Conservation (phyloP, 2,888 invertebrate species). For the Abrostola tripartita region DNA sequence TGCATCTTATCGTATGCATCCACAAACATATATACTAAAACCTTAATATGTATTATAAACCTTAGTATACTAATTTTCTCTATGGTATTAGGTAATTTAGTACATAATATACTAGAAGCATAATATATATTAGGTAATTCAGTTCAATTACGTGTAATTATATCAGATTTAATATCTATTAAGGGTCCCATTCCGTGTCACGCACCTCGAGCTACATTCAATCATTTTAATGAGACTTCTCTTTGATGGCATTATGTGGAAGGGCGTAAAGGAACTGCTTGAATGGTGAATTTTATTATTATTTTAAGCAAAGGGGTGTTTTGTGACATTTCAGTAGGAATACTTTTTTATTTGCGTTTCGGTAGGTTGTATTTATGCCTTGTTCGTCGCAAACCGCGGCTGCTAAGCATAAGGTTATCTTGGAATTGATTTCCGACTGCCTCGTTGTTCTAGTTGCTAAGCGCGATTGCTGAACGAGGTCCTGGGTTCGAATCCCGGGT, state of each 20-base stretch:
- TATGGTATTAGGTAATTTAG: too few species aligned
- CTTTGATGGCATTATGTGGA: conserved; percentile 23
- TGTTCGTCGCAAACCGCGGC: too few species aligned
- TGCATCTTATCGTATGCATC: too few species aligned
- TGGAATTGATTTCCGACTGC: too few species aligned
- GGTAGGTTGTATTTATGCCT: neutral
- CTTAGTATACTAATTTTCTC: too few species aligned
- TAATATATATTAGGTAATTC: conserved; percentile 27
- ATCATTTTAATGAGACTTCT: conserved; percentile 42
- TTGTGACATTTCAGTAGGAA: neutral
- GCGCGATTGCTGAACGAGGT: too few species aligned
- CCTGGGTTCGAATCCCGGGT: too few species aligned
- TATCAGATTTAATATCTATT: conserved; percentile 37
- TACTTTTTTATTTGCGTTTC: neutral
- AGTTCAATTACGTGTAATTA: conserved; percentile 36
- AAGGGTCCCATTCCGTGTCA: conserved; percentile 25
- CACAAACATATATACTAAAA: too few species aligned
- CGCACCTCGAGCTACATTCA: conserved; percentile 8
- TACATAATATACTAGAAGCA: neutral
- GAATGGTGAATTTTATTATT: conserved; percentile 7
- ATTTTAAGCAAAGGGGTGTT: conserved; percentile 2
- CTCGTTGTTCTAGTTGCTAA: too few species aligned
- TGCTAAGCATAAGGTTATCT: too few species aligned
- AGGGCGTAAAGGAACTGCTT: conserved; percentile 17
- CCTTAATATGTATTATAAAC: too few species aligned